phyloP scores from a whole-genome alignment of 2,888 invertebrate genomes.

The Eristalis arbustorum region DNA sequence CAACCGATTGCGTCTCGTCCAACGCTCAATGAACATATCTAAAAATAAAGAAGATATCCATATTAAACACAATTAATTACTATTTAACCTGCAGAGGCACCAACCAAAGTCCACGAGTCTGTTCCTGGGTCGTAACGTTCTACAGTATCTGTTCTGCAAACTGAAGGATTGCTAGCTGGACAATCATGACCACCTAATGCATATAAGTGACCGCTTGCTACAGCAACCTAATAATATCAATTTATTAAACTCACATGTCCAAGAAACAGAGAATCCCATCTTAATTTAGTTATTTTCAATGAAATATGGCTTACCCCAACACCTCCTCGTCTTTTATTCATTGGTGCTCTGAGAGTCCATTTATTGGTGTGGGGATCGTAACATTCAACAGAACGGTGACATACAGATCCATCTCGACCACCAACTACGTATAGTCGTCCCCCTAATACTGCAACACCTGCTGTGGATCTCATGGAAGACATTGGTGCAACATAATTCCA shows the following conservation, averaged over 20 bases:
- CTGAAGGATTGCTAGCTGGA: slow-evolving; percentile 91
- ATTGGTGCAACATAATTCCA: slow-evolving; percentile 96
- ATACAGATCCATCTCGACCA: slow-evolving; percentile 94
- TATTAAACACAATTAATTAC: not conserved
- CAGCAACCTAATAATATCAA: slow-evolving; percentile 83
- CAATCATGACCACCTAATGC: slow-evolving; percentile 97
- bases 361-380: slow-evolving; percentile 87
- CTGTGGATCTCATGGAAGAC: slow-evolving; percentile 91
- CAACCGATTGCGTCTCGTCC: slow-evolving; percentile 95
- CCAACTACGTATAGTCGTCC: slow-evolving; percentile 94
- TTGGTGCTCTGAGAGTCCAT: slow-evolving; percentile 92
- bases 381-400: slow-evolving; percentile 94
- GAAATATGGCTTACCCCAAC: slow-evolving; percentile 86
- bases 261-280: not conserved
- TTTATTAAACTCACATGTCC: not conserved
- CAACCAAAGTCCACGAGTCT: slow-evolving; percentile 90
- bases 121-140: slow-evolving; percentile 90
- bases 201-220: slow-evolving; percentile 93
- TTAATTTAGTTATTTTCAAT: not conserved
- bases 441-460: slow-evolving; percentile 93
- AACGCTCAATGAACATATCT: slow-evolving; percentile 88
- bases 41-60: not conserved
- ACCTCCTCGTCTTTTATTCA: slow-evolving; percentile 92
- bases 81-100: slow-evolving; percentile 3
- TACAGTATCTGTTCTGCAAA: slow-evolving; percentile 92